phyloP scores from a whole-genome alignment of 2,797 vertebrate species.

The Eulemur coronatus region DNA sequence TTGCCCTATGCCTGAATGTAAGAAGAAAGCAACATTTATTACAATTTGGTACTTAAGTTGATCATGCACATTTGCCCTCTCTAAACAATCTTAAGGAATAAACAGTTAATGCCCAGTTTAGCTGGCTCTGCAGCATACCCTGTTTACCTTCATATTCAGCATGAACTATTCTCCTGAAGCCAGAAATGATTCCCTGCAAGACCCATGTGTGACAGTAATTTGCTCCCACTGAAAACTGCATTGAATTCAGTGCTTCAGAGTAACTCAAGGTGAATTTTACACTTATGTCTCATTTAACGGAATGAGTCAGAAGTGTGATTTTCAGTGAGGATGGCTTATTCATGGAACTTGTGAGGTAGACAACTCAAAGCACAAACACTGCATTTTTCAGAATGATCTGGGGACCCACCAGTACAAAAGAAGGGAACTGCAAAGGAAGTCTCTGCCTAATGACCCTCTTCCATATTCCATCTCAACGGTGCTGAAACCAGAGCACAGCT shows the following conservation, averaged over 20 bases:
- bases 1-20: not conserved
- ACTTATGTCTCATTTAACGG: not conserved
- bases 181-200: not conserved
- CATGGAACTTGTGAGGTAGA: not conserved
- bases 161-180: not conserved
- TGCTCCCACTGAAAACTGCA: constrained; percentile 25
- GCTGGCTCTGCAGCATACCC: not conserved
- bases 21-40: not conserved
- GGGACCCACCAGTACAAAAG: not conserved
- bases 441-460: not conserved
- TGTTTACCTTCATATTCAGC: not conserved
- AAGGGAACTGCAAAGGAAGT: not conserved
- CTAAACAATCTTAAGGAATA: not conserved
- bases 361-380: not conserved
- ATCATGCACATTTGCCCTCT: not conserved
- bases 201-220: not conserved
- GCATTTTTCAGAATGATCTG: not conserved
- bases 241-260: not conserved
- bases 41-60: not conserved
- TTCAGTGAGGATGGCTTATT: not conserved
- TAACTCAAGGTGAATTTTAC: constrained; percentile 18
- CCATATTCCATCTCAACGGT: not conserved
- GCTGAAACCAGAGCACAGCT: not conserved
- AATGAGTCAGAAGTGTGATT: not conserved
- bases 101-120: not conserved